A percentile compares a stretch with the other conserved stretches of the same genome.
Conservation (phyloP, 2,113 vertebrate genomes). For the Chlorocebus sabaeus region DNA sequence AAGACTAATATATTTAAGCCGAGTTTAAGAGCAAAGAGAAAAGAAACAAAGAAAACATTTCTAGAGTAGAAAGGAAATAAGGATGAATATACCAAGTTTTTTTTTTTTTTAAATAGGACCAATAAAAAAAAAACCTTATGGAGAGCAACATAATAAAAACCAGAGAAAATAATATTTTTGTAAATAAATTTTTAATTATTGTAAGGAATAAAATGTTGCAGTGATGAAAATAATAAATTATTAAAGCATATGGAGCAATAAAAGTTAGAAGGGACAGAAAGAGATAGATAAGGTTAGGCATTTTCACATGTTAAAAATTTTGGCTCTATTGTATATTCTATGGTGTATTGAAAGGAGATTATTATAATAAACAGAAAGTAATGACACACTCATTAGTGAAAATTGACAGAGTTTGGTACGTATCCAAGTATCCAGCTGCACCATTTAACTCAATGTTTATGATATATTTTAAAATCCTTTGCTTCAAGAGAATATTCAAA, state of each 20-base stretch:
- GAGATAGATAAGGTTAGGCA: background rate
- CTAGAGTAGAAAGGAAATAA: background rate
- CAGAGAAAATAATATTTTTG: background rate
- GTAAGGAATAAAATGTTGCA: background rate
- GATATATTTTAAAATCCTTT: background rate
- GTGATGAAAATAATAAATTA: background rate
- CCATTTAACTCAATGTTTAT: background rate
- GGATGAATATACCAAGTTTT: background rate
- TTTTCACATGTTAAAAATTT: background rate
- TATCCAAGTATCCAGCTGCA: background rate
- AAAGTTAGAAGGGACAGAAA: background rate
- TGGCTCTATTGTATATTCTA: background rate
- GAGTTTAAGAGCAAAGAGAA: background rate
- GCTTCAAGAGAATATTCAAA: background rate
- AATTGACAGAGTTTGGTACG: background rate
- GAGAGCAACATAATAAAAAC: background rate
- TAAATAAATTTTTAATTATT: background rate
- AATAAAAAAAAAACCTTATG: background rate
- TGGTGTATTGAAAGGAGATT: background rate
- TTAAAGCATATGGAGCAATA: background rate
- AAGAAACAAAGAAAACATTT: background rate
- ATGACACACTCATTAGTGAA: background rate
- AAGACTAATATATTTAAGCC: background rate
- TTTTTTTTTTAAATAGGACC: background rate
- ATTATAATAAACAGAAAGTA: constrained; percentile 7